phyloP scores from a whole-genome alignment of 2,888 invertebrate genomes.

The Dione vanillae region DNA sequence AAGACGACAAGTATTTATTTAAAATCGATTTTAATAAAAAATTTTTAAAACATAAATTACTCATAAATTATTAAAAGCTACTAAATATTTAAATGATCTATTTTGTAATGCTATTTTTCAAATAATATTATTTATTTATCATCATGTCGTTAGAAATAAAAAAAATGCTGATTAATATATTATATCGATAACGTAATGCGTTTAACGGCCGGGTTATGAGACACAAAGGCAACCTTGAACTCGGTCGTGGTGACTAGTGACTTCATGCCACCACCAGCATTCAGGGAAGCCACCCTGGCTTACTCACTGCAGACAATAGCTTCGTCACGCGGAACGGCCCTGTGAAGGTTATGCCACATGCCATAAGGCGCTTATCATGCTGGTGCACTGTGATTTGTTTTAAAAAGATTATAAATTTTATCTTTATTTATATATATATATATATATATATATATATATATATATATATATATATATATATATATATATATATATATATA shows the following conservation, averaged over 20 bases:
- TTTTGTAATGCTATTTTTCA: background rate
- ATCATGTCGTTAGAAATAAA: background rate
- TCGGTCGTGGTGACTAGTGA: constrained; percentile 52
- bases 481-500: no score
- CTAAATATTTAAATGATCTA: no score
- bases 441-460: no score
- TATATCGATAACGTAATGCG: constrained; percentile 40
- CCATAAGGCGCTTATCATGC: constrained; percentile 27
- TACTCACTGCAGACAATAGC: constrained; percentile 79
- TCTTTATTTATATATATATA: no score
- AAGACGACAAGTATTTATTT: no score
- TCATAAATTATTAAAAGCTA: no score
- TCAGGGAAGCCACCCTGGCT: constrained; percentile 64
- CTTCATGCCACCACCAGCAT: constrained; percentile 54
- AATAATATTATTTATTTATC: background rate
- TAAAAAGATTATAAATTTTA: no score
- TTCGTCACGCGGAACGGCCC: constrained; percentile 68
- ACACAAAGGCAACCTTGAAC: constrained; percentile 62
- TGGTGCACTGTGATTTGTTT: constrained; percentile 1
- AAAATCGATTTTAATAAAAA: background rate
- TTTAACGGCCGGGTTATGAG: constrained; percentile 35
- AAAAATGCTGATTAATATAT: constrained; percentile 34
- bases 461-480: no score
- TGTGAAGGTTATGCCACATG: constrained; percentile 60
- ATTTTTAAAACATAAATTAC: no score